Evolutionary conservation across 2,113 vertebrate species (phyloP).

Genomic region (Ptilorrhoa leucosticta): DNA sequence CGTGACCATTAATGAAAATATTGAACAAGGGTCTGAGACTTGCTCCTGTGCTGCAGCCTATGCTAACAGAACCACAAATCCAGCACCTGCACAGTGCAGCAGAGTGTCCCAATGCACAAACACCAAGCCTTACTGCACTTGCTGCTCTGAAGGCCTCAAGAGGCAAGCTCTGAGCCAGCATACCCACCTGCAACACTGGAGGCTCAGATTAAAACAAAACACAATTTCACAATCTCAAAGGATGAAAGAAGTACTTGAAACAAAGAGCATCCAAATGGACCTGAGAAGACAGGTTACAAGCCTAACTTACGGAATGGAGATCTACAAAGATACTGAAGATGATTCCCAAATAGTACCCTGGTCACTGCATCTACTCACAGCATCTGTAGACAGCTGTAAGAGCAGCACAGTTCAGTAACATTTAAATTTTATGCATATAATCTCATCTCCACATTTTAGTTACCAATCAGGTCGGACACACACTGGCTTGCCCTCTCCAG

Average conservation of each 20-base stretch:
- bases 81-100: background rate
- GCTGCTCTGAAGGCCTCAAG: background rate
- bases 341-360: background rate
- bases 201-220: background rate
- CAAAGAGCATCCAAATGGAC: background rate
- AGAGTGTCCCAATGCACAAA: background rate
- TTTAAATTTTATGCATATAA: background rate
- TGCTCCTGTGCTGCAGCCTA: background rate
- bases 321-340: background rate
- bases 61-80: background rate
- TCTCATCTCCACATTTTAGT: background rate
- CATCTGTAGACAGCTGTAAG: background rate
- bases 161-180: background rate
- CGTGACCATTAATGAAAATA: background rate
- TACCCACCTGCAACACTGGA: background rate
- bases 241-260: background rate
- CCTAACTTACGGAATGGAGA: background rate
- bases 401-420: background rate
- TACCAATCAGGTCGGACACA: background rate
- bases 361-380: background rate
- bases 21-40: background rate
- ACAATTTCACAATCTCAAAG: background rate
- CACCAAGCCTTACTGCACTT: accelerated
- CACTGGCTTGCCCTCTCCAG: background rate
- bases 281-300: background rate